Conservation (phyloP, 2,797 vertebrate species). For the Selene dorsalis region DNA sequence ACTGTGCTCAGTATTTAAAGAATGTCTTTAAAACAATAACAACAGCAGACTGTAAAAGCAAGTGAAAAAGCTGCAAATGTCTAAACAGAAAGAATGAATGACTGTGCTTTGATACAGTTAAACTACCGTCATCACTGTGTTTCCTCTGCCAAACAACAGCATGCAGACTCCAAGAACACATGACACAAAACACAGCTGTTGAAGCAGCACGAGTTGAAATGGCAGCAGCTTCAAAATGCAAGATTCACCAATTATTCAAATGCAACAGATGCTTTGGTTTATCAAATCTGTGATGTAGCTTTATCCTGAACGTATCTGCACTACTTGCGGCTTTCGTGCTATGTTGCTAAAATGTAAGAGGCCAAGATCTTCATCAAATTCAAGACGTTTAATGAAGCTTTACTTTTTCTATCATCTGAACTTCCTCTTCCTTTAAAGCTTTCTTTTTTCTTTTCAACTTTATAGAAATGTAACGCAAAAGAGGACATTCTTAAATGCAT, state of each 20-base stretch:
- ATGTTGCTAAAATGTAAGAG: not conserved
- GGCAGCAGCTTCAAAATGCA: not conserved
- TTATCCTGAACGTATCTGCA: not conserved
- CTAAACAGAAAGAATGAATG: not conserved
- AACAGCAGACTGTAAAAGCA: not conserved
- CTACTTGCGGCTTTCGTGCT: not conserved
- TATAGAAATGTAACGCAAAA: no score
- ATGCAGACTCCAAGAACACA: conserved; percentile 11
- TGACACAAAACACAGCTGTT: conserved; percentile 5
- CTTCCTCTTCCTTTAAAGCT: not conserved
- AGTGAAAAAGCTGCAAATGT: conserved; percentile 3
- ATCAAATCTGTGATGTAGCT: not conserved
- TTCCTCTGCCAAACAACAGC: conserved; percentile 12
- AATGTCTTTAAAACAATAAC: conserved; percentile 1
- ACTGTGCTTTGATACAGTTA: conserved; percentile 12
- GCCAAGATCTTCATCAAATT: not conserved
- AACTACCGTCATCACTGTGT: not conserved
- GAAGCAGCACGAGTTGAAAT: not conserved
- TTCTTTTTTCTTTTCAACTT: not conserved
- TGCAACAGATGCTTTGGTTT: conserved; percentile 3
- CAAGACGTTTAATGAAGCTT: not conserved
- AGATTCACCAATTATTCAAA: conserved; percentile 12
- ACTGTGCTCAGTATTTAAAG: not conserved
- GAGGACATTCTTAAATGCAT: conserved; percentile 33
- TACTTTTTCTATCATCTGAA: conserved; percentile 1